These are phyloP conservation scores for Rhinopithecus roxellana DNA, from an alignment of 2,113 vertebrate species.

Conservation along the genomic window DNA sequence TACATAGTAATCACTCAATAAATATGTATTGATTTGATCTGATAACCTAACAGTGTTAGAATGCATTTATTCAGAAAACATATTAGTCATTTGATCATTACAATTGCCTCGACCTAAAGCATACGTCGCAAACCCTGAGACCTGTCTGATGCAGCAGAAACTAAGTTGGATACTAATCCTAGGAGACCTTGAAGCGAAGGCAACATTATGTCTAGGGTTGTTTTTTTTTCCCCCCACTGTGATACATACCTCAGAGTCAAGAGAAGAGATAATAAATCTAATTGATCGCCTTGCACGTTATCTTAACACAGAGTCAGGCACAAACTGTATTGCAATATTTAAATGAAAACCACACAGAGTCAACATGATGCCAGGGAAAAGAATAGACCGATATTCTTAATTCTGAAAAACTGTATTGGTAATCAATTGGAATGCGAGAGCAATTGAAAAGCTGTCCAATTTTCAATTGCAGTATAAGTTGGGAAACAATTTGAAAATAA, in stretches of 20 bases:
- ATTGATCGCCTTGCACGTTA: constrained; percentile 86
- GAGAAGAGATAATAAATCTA: constrained; percentile 86
- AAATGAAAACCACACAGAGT: constrained; percentile 90
- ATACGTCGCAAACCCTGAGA: constrained; percentile 15
- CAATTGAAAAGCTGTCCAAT: constrained; percentile 98
- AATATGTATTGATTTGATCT: constrained; percentile 71
- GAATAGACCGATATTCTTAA: constrained; percentile 88
- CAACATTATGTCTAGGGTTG: constrained; percentile 54
- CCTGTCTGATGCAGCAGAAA: constrained; percentile 43
- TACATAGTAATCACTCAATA: constrained; percentile 68
- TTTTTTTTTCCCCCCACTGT: not conserved
- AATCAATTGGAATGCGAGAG: constrained; percentile 96
- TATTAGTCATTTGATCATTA: constrained; percentile 26
- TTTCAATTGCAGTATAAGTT: constrained; percentile 96
- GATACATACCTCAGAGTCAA: constrained; percentile 68
- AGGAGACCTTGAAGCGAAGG: constrained; percentile 81
- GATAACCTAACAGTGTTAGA: constrained; percentile 58
- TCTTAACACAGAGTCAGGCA: constrained; percentile 82
- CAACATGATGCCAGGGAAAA: constrained; percentile 81
- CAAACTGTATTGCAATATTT: constrained; percentile 88
- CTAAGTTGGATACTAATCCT: constrained; percentile 48
- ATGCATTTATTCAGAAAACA: constrained; percentile 70
- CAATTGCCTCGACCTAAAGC: not conserved
- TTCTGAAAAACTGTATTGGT: constrained; percentile 94
- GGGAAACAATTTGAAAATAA: constrained; percentile 99